phyloP scores from a whole-genome alignment of 2,113 vertebrate genomes.

The Ceuthmochares aereus region DNA sequence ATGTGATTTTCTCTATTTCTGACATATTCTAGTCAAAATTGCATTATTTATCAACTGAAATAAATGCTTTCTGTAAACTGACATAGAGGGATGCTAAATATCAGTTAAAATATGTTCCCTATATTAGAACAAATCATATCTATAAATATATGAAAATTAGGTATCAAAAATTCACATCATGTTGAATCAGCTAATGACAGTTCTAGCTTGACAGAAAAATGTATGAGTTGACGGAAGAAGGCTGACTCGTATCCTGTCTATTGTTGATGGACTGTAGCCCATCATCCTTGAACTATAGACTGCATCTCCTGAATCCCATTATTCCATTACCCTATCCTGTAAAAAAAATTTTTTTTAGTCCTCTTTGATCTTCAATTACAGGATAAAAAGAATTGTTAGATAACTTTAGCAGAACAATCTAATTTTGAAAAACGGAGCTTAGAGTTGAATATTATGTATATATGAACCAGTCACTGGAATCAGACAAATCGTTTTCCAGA shows the following conservation, averaged over 20 bases:
- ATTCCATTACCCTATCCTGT: not conserved
- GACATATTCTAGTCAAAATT: not conserved
- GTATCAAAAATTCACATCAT: not conserved
- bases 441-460: not conserved
- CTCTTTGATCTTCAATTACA: not conserved
- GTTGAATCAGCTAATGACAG: not conserved
- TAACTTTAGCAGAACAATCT: constrained; percentile 2
- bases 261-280: not conserved
- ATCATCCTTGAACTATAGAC: not conserved
- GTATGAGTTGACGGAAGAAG: not conserved
- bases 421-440: not conserved
- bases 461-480: not conserved
- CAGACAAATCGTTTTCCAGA: not conserved
- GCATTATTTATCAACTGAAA: not conserved
- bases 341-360: not conserved
- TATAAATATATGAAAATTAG: not conserved
- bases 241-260: not conserved
- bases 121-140: not conserved
- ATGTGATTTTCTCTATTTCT: not conserved
- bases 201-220: constrained; percentile 3
- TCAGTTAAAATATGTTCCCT: not conserved
- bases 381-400: not conserved
- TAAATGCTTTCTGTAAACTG: not conserved
- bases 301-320: not conserved
- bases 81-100: not conserved